phyloP scores from a whole-genome alignment of 2,113 vertebrate genomes.

The Ictalurus furcatus region DNA sequence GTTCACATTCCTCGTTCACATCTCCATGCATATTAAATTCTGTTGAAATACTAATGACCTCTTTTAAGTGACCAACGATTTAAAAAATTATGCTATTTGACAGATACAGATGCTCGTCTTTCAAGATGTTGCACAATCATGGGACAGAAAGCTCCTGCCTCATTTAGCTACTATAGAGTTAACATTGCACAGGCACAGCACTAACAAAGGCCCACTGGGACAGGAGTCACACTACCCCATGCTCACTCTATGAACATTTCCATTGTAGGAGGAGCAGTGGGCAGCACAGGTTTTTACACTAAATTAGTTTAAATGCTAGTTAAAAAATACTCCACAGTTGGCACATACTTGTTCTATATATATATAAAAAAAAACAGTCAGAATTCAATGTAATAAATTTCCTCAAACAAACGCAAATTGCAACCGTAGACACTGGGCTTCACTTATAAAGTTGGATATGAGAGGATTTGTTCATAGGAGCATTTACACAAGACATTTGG shows the following conservation, averaged over 20 bases:
- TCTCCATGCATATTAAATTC: neutral
- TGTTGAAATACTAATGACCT: neutral
- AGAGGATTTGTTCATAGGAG: neutral
- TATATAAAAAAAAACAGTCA: neutral
- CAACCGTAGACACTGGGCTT: neutral
- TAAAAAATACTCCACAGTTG: neutral
- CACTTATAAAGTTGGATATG: neutral
- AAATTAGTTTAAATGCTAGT: neutral
- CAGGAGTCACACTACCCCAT: neutral
- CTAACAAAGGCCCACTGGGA: neutral
- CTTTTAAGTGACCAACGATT: neutral
- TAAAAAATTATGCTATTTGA: neutral
- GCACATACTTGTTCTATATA: neutral
- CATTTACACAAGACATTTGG: no score
- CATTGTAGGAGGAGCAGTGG: neutral
- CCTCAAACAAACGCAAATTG: neutral
- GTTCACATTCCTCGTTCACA: neutral
- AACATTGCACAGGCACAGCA: neutral
- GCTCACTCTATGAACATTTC: no score
- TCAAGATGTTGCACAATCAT: neutral
- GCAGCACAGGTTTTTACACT: neutral
- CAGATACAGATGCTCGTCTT: neutral
- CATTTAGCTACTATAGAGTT: neutral
- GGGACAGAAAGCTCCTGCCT: neutral
- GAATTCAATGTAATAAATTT: neutral